These are phyloP conservation scores for Pangasianodon hypophthalmus DNA, from an alignment of 2,113 vertebrate genomes.

Conservation along the genomic window DNA sequence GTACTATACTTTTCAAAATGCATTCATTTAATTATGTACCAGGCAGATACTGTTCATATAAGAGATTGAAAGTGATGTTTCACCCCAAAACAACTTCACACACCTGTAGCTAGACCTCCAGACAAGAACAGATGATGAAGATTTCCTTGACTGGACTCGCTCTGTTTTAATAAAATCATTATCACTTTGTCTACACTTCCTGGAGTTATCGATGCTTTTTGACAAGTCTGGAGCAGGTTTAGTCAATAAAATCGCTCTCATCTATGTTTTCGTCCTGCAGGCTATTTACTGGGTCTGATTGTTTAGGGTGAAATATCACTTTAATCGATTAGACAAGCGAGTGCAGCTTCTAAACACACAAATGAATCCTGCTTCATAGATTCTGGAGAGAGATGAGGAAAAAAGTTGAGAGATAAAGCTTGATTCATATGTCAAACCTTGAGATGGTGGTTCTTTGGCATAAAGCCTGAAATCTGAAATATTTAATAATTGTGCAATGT, in stretches of 20 bases:
- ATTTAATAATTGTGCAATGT: background rate
- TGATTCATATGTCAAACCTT: background rate
- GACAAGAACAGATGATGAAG: background rate
- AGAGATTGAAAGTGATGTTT: background rate
- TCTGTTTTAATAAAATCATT: conserved; percentile 22
- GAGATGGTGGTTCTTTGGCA: background rate
- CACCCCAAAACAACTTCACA: background rate
- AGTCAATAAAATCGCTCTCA: conserved; percentile 23
- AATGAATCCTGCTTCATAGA: background rate
- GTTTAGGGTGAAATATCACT: conserved; percentile 11
- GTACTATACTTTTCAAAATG: background rate
- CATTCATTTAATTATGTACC: background rate
- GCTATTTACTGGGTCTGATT: conserved; percentile 2
- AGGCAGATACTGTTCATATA: background rate
- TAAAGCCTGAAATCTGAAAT: background rate
- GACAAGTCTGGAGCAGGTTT: conserved; percentile 15
- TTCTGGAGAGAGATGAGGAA: background rate
- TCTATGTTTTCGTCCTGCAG: background rate
- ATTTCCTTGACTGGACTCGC: background rate
- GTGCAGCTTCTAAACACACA: background rate
- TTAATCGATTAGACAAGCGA: background rate
- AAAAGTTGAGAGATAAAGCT: background rate
- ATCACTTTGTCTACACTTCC: background rate
- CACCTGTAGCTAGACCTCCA: background rate
- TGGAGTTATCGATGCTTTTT: background rate